phyloP scores from a whole-genome alignment of 1,140 invertebrate genomes.

The Anagrus nilaparvatae region DNA sequence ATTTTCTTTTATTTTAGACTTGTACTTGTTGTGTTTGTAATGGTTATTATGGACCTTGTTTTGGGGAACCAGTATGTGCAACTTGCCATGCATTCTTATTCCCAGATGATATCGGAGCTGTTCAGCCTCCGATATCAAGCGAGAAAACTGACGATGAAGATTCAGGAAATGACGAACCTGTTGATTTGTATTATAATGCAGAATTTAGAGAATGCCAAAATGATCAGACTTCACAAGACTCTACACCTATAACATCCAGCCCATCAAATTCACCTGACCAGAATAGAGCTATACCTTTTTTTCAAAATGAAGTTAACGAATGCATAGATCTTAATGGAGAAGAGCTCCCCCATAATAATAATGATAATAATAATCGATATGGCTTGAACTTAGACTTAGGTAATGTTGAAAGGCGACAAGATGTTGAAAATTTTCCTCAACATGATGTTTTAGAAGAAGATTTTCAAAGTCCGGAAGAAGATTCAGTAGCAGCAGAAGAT shows the following conservation, averaged over 20 bases:
- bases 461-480: constrained; percentile 19
- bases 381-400: constrained; percentile 9
- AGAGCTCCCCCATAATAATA: constrained; percentile 18
- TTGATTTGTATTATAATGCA: constrained; percentile 51
- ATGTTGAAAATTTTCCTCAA: constrained; percentile 15
- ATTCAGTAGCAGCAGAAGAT: constrained; percentile 13
- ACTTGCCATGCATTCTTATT: constrained; percentile 89
- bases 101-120: constrained; percentile 59
- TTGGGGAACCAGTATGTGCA: constrained; percentile 82
- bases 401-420: constrained; percentile 11
- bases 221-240: constrained; percentile 26
- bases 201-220: constrained; percentile 33
- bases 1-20: constrained; percentile 42
- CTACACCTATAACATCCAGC: constrained; percentile 18
- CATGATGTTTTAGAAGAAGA: constrained; percentile 23
- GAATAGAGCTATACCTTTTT: constrained; percentile 20
- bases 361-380: constrained; percentile 5
- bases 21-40: constrained; percentile 71
- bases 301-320: constrained; percentile 15
- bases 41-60: constrained; percentile 86
- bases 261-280: constrained; percentile 22
- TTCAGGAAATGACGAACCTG: constrained; percentile 89
- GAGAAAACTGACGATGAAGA: constrained; percentile 83
- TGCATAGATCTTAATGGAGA: constrained; percentile 16
- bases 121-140: constrained; percentile 47